These are phyloP conservation scores for Hippopotamus amphibius DNA, from an alignment of 2,113 vertebrate species.

Conservation along the genomic window DNA sequence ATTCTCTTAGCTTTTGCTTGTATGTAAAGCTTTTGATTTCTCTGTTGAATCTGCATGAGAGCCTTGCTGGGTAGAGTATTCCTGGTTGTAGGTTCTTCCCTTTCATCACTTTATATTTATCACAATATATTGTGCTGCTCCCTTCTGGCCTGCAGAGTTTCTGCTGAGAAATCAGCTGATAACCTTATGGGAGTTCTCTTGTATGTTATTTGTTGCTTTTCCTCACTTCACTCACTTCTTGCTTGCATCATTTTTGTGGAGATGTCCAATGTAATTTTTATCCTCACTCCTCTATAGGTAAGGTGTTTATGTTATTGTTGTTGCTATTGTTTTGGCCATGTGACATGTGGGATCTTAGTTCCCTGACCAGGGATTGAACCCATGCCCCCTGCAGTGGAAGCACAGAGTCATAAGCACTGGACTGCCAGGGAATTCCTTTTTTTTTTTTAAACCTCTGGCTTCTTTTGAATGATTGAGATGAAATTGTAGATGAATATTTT, in stretches of 20 bases:
- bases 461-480: neutral
- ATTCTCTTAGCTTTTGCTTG: neutral
- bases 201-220: neutral
- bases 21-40: neutral
- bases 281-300: neutral
- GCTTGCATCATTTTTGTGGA: neutral
- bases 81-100: neutral
- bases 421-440: too few species aligned
- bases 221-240: neutral
- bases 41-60: neutral
- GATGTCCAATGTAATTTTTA: slow-evolving; percentile 2
- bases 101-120: neutral
- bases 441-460: neutral
- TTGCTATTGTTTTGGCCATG: neutral
- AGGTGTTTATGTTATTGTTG: neutral
- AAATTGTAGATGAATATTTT: slow-evolving; percentile 35
- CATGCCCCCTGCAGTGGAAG: too few species aligned
- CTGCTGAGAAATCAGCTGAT: neutral
- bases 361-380: neutral
- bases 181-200: neutral
- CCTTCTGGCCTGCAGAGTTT: neutral
- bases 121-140: neutral
- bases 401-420: too few species aligned
- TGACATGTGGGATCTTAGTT: neutral
- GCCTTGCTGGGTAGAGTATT: neutral